Conservation (phyloP, 2,888 invertebrate species). For the Margaritifera margaritifera region DNA sequence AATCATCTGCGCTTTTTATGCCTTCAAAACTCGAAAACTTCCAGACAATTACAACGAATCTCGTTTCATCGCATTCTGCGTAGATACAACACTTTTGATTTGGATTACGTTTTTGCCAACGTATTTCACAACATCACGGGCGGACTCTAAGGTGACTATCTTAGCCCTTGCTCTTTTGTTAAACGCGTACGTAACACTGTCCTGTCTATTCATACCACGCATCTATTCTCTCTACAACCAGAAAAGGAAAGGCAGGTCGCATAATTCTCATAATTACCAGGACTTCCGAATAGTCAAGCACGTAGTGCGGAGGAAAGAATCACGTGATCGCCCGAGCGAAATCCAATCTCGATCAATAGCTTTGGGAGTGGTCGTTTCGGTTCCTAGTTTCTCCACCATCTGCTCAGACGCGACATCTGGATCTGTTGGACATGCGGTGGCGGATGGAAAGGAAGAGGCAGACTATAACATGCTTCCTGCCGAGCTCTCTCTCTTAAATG, state of each 20-base stretch:
- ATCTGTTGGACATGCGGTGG: neutral
- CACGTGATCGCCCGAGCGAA: neutral
- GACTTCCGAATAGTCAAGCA: slow-evolving; percentile 37
- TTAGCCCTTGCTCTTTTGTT: slow-evolving; percentile 50
- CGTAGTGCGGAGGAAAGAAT: slow-evolving; percentile 29
- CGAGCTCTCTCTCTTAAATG: neutral
- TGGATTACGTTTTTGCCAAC: slow-evolving; percentile 56
- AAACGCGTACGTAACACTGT: slow-evolving; percentile 51
- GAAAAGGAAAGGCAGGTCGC: slow-evolving; percentile 14
- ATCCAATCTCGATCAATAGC: neutral
- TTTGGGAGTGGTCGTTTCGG: neutral
- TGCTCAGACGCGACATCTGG: neutral
- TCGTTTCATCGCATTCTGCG: slow-evolving; percentile 60
- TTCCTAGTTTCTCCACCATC: neutral
- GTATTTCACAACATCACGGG: slow-evolving; percentile 46
- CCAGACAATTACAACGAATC: slow-evolving; percentile 68
- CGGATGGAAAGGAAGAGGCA: neutral
- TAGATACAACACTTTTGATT: slow-evolving; percentile 53
- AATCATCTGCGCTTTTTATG: slow-evolving; percentile 52
- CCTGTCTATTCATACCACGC: slow-evolving; percentile 59
- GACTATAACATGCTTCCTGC: neutral
- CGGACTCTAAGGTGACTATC: slow-evolving; percentile 42
- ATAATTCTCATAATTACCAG: slow-evolving; percentile 18
- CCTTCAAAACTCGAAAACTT: slow-evolving; percentile 62
- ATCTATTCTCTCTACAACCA: slow-evolving; percentile 48